Evolutionary conservation across 2,113 vertebrate species (phyloP).

Genomic region (Cygnus buccinator): DNA sequence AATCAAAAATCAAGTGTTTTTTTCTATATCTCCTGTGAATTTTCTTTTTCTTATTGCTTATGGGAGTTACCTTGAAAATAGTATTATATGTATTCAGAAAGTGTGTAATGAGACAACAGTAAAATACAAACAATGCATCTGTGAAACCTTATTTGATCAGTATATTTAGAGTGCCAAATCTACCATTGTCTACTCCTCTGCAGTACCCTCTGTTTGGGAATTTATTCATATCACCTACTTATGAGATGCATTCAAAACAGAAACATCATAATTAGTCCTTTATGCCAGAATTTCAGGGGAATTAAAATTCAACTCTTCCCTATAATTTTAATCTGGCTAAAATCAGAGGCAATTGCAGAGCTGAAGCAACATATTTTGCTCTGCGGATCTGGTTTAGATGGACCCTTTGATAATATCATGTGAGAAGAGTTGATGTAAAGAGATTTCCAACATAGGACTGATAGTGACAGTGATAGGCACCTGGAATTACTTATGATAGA

Average conservation of each 20-base stretch:
- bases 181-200: neutral
- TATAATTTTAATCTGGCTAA: slow-evolving; percentile 56
- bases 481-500: slow-evolving; percentile 29
- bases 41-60: neutral
- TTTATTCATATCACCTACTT: slow-evolving; percentile 54
- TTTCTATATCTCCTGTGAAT: neutral
- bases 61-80: neutral
- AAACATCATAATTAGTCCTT: slow-evolving; percentile 35
- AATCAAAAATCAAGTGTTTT: slow-evolving; percentile 25
- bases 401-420: neutral
- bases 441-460: neutral
- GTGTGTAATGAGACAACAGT: neutral
- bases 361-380: neutral
- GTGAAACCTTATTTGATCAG: neutral
- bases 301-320: slow-evolving; percentile 37
- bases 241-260: slow-evolving; percentile 19
- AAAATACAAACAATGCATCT: slow-evolving; percentile 7
- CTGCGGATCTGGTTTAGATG: neutral
- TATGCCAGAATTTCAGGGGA: slow-evolving; percentile 25
- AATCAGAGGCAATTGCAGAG: slow-evolving; percentile 45
- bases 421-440: neutral
- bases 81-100: neutral
- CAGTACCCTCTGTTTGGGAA: neutral
- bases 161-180: neutral
- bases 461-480: slow-evolving; percentile 40